A percentile compares a stretch with the other conserved stretches of the same genome.
These are phyloP conservation scores for Numenius arquata DNA, from an alignment of 2,113 vertebrate species.

Conservation along the genomic window DNA sequence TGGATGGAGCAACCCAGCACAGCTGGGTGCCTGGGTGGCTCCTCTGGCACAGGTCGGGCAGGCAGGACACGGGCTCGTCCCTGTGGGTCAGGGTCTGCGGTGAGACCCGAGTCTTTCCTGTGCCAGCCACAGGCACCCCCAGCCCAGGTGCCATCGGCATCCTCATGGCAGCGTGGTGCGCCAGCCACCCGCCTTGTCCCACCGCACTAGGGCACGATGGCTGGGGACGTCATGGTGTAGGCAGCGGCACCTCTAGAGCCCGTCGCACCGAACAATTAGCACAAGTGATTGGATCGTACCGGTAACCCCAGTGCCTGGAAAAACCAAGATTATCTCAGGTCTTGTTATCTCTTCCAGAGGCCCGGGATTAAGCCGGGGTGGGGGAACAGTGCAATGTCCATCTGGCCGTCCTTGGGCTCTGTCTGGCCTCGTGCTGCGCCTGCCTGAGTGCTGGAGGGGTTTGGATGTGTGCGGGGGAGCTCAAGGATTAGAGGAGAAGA, in stretches of 20 bases:
- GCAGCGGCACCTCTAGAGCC: neutral
- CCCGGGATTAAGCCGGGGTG: neutral
- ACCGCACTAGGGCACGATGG: rapidly evolving
- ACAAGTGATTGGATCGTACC: rapidly evolving
- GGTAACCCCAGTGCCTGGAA: neutral
- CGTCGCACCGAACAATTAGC: rapidly evolving
- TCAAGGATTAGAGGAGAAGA: neutral
- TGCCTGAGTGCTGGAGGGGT: neutral
- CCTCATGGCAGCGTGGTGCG: rapidly evolving
- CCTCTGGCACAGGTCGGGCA: rapidly evolving
- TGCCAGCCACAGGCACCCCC: rapidly evolving
- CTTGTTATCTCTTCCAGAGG: neutral
- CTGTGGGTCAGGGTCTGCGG: neutral
- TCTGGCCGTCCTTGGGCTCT: neutral
- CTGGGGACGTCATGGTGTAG: rapidly evolving
- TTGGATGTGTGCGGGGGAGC: rapidly evolving
- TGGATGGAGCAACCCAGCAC: rapidly evolving
- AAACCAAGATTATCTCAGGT: neutral
- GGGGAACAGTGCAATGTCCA: neutral
- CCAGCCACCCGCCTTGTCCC: neutral
- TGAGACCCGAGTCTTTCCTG: neutral
- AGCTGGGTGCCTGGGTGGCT: neutral
- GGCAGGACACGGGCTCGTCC: neutral
- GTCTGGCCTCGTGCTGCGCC: rapidly evolving
- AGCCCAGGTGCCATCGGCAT: rapidly evolving